These are phyloP conservation scores for Passer montanus DNA, from an alignment of 2,113 vertebrate species.

Conservation along the genomic window DNA sequence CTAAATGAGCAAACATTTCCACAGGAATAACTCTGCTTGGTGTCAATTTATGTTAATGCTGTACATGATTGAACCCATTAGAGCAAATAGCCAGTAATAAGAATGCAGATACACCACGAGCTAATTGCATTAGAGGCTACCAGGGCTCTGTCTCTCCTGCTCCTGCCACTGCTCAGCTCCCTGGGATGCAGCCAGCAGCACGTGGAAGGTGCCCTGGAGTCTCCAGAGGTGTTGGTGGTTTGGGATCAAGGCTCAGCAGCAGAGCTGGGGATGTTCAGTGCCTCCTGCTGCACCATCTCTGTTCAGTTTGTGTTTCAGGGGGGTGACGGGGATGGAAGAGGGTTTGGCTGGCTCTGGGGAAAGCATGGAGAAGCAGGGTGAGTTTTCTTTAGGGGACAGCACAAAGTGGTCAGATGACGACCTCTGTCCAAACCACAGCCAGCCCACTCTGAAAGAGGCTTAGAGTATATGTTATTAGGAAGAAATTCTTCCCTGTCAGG, in stretches of 20 bases:
- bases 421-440: not conserved
- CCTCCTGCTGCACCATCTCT: not conserved
- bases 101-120: not conserved
- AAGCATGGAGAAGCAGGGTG: not conserved
- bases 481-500: rapidly evolving
- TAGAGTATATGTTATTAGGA: too few relatives aligned
- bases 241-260: not conserved
- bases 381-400: not conserved
- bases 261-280: not conserved
- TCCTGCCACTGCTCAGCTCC: not conserved
- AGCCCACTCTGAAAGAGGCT: not conserved
- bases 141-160: not conserved
- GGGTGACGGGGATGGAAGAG: not conserved
- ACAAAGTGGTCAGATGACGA: not conserved
- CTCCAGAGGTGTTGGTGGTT: not conserved
- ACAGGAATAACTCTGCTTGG: slow-evolving; percentile 20
- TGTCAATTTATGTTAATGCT: slow-evolving; percentile 53
- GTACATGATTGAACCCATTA: slow-evolving; percentile 37
- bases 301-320: not conserved
- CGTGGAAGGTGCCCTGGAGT: not conserved
- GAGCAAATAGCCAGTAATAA: slow-evolving; percentile 40
- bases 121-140: not conserved
- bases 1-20: slow-evolving; percentile 31
- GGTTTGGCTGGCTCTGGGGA: not conserved
- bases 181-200: not conserved